Evolutionary conservation across 2,888 invertebrate genomes (phyloP), one percentile per base, ranked within the genome.

Genomic region (Hydroisotoma schaefferi): DNA sequence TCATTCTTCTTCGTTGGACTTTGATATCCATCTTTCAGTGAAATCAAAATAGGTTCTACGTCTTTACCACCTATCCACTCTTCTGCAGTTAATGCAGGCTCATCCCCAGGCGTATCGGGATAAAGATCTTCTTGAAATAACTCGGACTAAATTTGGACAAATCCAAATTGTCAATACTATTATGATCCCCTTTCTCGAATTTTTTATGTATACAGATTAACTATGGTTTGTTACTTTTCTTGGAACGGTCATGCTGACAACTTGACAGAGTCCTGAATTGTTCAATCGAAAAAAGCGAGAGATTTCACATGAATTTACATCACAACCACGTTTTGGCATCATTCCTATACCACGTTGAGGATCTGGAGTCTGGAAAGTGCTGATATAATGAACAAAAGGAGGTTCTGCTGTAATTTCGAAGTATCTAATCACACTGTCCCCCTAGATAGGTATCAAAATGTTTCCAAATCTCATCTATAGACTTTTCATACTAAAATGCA

Each of bases 321-420:
- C 94, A 78, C 93, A 89, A 66, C 97, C 97, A 73, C 97, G 84
- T 81, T 98, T 98, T 70, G 97, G 95, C 95, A 98, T 97, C 85
- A 93, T 87, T 67, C 92, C 92, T 77, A 93, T 91, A 76, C 95
- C 95, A 81, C 95, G 84, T 78, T 98, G 97, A 54, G 98, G 97
- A 78, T 93, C 92, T n/a, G 94, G 90, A 33, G 95, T 94, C 81
- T 94, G 92, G 83, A 91, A 97, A 74, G 94, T 94, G 81, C 90
- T 95, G 76, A 98, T 92, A 79, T 93, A 97, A 78, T 95, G 94
- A 62, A 94, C 90, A 78, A 92, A 94, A 0, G 94, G 94, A 2
- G 91, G 87, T 75, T 94, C 93, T 1, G 93, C 88, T 18, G 92
- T 92, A 73, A 97, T 88, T 78, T 88, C 93, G 78, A 91, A 93